phyloP scores from a whole-genome alignment of 2,113 vertebrate species.

The Bos indicus region DNA sequence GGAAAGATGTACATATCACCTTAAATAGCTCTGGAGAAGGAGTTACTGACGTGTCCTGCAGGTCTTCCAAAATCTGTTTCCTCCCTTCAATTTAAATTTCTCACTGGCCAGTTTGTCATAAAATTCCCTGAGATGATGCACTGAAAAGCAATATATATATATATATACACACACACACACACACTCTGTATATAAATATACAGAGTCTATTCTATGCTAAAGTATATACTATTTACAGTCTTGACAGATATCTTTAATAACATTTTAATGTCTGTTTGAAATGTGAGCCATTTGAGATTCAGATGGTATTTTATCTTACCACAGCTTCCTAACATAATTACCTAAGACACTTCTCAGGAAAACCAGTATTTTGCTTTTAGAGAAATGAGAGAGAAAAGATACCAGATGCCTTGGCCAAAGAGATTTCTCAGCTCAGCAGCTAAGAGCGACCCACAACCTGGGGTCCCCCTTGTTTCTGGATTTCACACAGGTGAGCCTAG shows the following conservation, averaged over 20 bases:
- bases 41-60: not conserved
- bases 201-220: not conserved
- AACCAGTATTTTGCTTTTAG: not conserved
- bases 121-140: not conserved
- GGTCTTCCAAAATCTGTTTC: not conserved
- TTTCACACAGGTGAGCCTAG: not conserved
- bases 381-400: not conserved
- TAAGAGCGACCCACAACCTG: not conserved
- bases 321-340: not conserved
- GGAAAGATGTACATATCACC: not conserved
- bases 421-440: not conserved
- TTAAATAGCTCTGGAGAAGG: not conserved
- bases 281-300: not conserved
- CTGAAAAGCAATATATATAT: not conserved
- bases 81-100: not conserved
- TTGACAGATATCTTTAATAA: not conserved
- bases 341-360: not conserved
- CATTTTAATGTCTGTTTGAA: not conserved
- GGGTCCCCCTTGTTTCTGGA: not conserved
- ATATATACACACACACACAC: no score
- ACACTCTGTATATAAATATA: not conserved
- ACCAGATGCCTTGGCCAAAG: not conserved
- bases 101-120: not conserved
- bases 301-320: not conserved
- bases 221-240: not conserved